A percentile compares a stretch with the other conserved stretches of the same genome.
Conservation (phyloP, 2,888 invertebrate species). For the Melanophora roralis region DNA sequence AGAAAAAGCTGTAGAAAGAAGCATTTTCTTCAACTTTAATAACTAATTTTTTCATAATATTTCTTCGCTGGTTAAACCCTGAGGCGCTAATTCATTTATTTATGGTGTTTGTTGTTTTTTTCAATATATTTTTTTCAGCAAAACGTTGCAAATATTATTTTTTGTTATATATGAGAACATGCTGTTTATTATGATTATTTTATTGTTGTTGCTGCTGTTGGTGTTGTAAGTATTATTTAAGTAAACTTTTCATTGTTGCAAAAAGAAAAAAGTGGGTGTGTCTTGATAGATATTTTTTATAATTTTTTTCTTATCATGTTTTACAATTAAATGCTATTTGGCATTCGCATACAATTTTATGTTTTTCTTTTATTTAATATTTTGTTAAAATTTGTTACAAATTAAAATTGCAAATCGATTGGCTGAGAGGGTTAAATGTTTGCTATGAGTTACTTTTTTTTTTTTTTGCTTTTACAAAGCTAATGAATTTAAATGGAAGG, state of each 20-base stretch:
- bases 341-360: constrained; percentile 15
- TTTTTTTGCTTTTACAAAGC: neutral
- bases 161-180: neutral
- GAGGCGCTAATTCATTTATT: constrained; percentile 65
- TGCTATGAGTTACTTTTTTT: neutral
- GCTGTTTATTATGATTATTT: constrained; percentile 30
- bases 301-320: constrained; percentile 1
- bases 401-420: constrained; percentile 61
- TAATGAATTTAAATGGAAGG: constrained; percentile 2
- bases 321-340: constrained; percentile 44
- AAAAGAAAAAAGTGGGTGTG: constrained; percentile 55
- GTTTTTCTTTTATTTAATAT: neutral
- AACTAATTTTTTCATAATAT: constrained; percentile 22
- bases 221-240: constrained; percentile 8
- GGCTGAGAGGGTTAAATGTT: constrained; percentile 29
- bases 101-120: constrained; percentile 42
- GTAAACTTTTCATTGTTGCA: constrained; percentile 1
- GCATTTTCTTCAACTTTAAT: constrained; percentile 47
- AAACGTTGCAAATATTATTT: constrained; percentile 52
- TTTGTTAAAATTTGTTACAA: constrained; percentile 39
- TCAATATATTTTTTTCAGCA: neutral
- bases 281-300: constrained; percentile 23
- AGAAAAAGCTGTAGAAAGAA: constrained; percentile 40
- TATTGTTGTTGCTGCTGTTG: constrained; percentile 19
- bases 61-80: constrained; percentile 44